These are phyloP conservation scores for Malurus leucopterus DNA, from an alignment of 2,797 vertebrate genomes.

Conservation along the genomic window DNA sequence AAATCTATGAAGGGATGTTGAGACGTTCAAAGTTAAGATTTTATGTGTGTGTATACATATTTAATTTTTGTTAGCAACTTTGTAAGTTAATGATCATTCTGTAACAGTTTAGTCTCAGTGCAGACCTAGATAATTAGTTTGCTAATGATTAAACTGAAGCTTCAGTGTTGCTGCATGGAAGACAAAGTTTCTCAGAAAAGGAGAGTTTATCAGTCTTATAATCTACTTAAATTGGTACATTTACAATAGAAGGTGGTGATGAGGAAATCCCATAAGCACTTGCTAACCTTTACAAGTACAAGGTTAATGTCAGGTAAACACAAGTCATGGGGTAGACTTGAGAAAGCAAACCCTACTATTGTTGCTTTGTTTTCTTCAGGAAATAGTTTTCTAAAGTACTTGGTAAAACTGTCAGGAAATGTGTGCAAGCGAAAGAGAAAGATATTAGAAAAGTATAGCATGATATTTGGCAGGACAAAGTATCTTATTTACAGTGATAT, in stretches of 20 bases:
- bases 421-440: not conserved
- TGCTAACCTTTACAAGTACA: not conserved
- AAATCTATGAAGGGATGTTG: not conserved
- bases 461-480: not conserved
- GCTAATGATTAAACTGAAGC: not conserved
- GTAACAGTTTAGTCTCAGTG: not conserved
- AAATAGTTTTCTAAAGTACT: not conserved
- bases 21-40: not conserved
- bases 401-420: not conserved
- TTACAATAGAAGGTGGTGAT: not conserved
- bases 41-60: not conserved
- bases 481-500: not conserved
- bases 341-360: not conserved
- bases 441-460: not conserved
- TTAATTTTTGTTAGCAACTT: not conserved
- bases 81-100: not conserved
- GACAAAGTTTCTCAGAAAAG: not conserved
- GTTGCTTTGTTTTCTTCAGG: not conserved
- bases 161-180: not conserved
- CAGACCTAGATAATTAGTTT: not conserved
- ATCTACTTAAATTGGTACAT: not conserved
- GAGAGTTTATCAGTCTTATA: not conserved
- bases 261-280: not conserved
- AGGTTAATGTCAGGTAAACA: not conserved
- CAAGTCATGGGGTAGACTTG: not conserved